Evolutionary conservation across 2,888 invertebrate genomes (phyloP).

Genomic region (Cephus pulcher): DNA sequence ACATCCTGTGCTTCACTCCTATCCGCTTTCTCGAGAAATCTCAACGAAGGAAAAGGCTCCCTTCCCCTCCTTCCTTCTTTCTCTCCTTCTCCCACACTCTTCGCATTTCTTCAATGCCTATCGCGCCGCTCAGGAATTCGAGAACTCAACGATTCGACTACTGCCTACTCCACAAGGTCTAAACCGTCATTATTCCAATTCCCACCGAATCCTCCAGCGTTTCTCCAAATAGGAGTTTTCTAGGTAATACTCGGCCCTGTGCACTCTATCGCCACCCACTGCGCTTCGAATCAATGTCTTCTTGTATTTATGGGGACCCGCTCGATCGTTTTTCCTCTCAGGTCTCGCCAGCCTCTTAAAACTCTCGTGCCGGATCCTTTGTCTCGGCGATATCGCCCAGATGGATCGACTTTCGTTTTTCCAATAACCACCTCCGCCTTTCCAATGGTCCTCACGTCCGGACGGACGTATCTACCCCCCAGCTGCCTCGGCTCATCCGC

Average conservation of each 20-base stretch:
- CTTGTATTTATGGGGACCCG: conserved; percentile 26
- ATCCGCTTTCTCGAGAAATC: too few species aligned
- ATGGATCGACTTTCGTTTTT: conserved; percentile 28
- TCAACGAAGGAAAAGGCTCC: too few species aligned
- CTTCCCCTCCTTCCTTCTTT: neutral
- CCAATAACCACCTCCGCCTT: conserved; percentile 23
- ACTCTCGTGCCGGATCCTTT: conserved; percentile 15
- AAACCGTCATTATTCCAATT: too few species aligned
- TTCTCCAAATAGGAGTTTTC: too few species aligned
- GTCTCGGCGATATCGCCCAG: conserved; percentile 31
- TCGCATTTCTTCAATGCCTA: neutral
- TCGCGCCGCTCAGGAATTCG: too few species aligned
- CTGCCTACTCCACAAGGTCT: too few species aligned
- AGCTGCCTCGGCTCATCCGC: neutral
- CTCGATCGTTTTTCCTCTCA: conserved; percentile 19
- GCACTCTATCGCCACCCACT: neutral
- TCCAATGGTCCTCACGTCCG: conserved; percentile 1
- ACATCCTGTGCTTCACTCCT: conserved; percentile 15
- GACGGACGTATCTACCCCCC: neutral
- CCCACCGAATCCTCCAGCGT: too few species aligned
- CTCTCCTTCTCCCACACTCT: neutral
- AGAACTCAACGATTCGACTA: too few species aligned
- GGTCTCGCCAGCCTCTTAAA: conserved; percentile 17
- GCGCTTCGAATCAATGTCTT: conserved; percentile 17
- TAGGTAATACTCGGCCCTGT: too few species aligned